Percentiles rank a stretch among this genome's conserved stretches.
Evolutionary conservation across 1,140 invertebrate genomes (phyloP).

Genomic region (Drosophila triauraria): DNA sequence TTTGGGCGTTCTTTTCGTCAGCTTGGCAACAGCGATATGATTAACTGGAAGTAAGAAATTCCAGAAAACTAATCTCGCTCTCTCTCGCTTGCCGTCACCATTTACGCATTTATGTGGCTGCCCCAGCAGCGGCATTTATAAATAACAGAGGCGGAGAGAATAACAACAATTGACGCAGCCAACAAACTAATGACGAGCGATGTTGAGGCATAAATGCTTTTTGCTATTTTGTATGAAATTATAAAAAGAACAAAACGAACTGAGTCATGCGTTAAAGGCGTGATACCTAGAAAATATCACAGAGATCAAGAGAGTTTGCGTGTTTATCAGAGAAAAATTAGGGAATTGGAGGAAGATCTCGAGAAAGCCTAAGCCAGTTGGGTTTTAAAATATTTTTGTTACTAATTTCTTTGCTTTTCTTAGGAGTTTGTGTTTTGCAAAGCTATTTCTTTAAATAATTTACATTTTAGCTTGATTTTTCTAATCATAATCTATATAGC

Average conservation of each 20-base stretch:
- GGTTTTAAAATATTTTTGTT: neutral
- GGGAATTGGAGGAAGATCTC: neutral
- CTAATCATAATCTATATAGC: no score
- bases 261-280: slow-evolving; percentile 70
- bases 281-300: slow-evolving; percentile 56
- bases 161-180: slow-evolving; percentile 42
- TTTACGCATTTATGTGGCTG: slow-evolving; percentile 42
- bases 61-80: slow-evolving; percentile 24
- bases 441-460: neutral
- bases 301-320: slow-evolving; percentile 9
- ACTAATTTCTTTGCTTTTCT: no score
- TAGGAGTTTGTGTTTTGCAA: no score
- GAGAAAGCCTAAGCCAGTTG: neutral
- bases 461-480: neutral
- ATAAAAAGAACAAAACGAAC: slow-evolving; percentile 43
- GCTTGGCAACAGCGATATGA: slow-evolving; percentile 35
- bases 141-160: slow-evolving; percentile 21
- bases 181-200: slow-evolving; percentile 52
- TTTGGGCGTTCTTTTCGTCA: slow-evolving; percentile 11
- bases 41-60: slow-evolving; percentile 35
- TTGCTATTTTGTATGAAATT: slow-evolving; percentile 37
- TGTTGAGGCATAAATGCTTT: slow-evolving; percentile 20
- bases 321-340: neutral
- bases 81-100: slow-evolving; percentile 22
- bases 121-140: slow-evolving; percentile 43